Percentiles rank a stretch among this genome's conserved stretches.
Conservation (phyloP, 2,888 invertebrate species). For the Plagodis pulveraria region DNA sequence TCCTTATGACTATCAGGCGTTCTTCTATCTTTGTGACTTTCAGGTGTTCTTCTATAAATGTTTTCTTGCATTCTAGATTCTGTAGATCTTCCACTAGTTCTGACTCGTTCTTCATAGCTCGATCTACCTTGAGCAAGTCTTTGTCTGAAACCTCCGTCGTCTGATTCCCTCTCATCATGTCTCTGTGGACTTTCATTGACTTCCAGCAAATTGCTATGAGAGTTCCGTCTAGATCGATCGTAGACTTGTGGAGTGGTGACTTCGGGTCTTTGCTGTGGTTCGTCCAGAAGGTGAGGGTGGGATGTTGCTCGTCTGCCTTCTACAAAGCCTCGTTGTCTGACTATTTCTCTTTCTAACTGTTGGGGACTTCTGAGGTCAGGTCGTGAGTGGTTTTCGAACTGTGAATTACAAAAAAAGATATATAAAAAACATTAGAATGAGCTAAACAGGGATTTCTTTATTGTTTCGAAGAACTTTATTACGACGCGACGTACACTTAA, state of each 20-base stretch:
- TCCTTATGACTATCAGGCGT: constrained; percentile 63
- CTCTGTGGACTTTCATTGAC: constrained; percentile 61
- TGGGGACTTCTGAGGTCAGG: constrained; percentile 85
- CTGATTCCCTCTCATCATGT: constrained; percentile 83
- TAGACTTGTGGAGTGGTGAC: constrained; percentile 68
- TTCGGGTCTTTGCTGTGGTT: constrained; percentile 70
- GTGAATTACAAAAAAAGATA: constrained; percentile 43
- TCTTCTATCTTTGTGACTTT: constrained; percentile 61
- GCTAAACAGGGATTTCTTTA: too few relatives aligned
- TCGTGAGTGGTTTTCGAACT: constrained; percentile 79
- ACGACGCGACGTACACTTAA: too few relatives aligned
- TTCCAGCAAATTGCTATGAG: constrained; percentile 86
- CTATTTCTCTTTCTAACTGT: constrained; percentile 85
- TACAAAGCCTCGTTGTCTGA: constrained; percentile 82
- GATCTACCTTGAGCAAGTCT: constrained; percentile 72
- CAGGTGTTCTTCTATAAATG: constrained; percentile 69
- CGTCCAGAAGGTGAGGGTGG: constrained; percentile 87
- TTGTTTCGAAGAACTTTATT: too few relatives aligned
- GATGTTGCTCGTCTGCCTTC: constrained; percentile 87
- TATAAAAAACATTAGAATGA: not conserved
- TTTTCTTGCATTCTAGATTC: constrained; percentile 71
- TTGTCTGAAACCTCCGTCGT: constrained; percentile 86
- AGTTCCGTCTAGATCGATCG: constrained; percentile 80
- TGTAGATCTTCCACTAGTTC: constrained; percentile 74
- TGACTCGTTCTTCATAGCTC: constrained; percentile 73